A percentile compares a stretch with the other conserved stretches of the same genome.
Conservation (phyloP, 2,113 vertebrate species). For the Columba janthina region DNA sequence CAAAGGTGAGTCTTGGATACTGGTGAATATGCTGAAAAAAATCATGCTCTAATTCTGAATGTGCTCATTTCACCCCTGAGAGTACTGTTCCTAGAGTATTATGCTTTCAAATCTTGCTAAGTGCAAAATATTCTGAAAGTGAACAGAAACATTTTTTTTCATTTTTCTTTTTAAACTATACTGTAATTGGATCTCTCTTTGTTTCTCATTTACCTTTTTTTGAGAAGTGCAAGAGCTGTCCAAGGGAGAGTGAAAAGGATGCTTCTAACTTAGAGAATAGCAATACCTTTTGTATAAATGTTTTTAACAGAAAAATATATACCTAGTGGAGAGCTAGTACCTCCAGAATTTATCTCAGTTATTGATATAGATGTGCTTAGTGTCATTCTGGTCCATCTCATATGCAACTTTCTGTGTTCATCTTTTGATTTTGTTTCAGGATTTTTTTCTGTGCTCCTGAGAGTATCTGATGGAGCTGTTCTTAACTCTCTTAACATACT, state of each 20-base stretch:
- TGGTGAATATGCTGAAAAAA: background rate
- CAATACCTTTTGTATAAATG: background rate
- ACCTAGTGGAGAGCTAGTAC: background rate
- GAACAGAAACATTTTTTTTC: background rate
- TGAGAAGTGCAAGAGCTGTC: background rate
- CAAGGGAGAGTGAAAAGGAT: background rate
- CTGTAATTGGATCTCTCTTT: background rate
- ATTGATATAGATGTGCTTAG: background rate
- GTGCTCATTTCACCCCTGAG: background rate
- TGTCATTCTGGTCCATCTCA: background rate
- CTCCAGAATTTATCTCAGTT: background rate
- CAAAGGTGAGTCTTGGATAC: constrained; percentile 74
- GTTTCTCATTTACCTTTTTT: background rate
- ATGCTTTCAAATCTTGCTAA: background rate
- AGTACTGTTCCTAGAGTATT: background rate
- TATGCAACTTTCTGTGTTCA: background rate
- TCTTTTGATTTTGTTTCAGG: background rate
- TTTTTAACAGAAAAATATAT: background rate
- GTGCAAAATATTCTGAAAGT: background rate
- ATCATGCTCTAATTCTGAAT: background rate
- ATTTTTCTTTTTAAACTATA: background rate
- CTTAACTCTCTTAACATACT: background rate
- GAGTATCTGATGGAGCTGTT: background rate
- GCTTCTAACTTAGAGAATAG: accelerated
- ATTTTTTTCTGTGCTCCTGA: background rate